Evolutionary conservation across 1,140 invertebrate genomes (phyloP).

Genomic region (Drosophila jambulina): DNA sequence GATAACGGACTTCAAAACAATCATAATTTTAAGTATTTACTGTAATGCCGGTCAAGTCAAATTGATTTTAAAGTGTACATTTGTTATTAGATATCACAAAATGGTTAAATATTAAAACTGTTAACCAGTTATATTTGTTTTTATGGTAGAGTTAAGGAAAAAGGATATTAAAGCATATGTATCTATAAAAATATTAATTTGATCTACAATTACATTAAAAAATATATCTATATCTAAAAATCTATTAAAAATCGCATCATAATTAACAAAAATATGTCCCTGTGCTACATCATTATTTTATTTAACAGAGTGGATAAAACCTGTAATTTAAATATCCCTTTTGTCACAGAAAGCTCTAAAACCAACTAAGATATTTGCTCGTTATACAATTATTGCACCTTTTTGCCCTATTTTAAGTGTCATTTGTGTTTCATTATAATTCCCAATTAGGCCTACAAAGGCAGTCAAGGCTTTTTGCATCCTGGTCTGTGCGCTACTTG

Average conservation of each 20-base stretch:
- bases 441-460: conserved; percentile 11
- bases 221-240: neutral
- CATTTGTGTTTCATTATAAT: conserved; percentile 4
- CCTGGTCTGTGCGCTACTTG: neutral
- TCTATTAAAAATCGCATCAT: neutral
- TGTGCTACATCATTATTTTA: no score
- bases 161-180: no score
- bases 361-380: conserved; percentile 4
- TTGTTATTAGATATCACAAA: no score
- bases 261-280: neutral
- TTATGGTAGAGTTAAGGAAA: neutral
- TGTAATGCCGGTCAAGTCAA: neutral
- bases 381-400: conserved; percentile 13
- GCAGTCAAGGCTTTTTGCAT: conserved; percentile 14
- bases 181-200: no score
- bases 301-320: neutral
- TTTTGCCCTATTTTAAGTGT: neutral
- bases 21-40: neutral
- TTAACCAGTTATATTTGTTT: no score
- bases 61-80: no score
- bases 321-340: neutral
- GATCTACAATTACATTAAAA: no score
- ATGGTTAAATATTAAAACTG: no score
- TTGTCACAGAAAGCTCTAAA: no score
- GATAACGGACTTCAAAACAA: neutral